Evolutionary conservation across 1,140 invertebrate species (phyloP).

Genomic region (Trichonephila inaurata): DNA sequence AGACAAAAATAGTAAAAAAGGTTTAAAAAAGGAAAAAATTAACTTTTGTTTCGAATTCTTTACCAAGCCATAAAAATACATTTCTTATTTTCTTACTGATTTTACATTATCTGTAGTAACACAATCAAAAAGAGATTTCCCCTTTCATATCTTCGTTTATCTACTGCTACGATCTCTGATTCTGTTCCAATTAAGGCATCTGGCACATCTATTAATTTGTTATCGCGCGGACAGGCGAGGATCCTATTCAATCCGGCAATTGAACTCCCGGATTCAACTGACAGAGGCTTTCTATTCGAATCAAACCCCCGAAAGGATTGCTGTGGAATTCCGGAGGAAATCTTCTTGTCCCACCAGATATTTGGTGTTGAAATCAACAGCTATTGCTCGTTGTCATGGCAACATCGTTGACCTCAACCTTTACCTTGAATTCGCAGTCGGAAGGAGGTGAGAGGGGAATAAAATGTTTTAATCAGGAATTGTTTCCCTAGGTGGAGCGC

Average conservation of each 20-base stretch:
- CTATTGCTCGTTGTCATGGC: constrained; percentile 3
- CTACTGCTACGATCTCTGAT: too few species aligned
- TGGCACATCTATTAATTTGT: not conserved
- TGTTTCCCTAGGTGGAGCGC: not conserved
- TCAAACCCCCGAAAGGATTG: too few species aligned
- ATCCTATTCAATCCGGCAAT: not conserved
- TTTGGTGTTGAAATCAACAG: not conserved
- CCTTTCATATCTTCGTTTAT: too few species aligned
- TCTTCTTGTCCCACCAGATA: not conserved
- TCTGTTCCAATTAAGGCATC: not conserved
- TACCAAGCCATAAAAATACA: too few species aligned
- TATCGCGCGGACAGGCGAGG: not conserved
- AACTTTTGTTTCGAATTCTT: too few species aligned
- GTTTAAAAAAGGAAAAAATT: too few species aligned
- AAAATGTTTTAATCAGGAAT: not conserved
- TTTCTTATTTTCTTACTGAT: too few species aligned
- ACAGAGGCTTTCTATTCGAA: not conserved
- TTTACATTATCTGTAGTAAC: too few species aligned
- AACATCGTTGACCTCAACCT: not conserved
- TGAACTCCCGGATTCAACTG: not conserved
- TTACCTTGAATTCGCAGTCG: not conserved
- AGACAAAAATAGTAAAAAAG: too few species aligned
- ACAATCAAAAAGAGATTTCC: too few species aligned
- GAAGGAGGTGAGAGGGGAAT: not conserved
- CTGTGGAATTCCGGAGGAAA: not conserved